Evolutionary conservation across 2,113 vertebrate species (phyloP).

Genomic region (Dinomys branickii): DNA sequence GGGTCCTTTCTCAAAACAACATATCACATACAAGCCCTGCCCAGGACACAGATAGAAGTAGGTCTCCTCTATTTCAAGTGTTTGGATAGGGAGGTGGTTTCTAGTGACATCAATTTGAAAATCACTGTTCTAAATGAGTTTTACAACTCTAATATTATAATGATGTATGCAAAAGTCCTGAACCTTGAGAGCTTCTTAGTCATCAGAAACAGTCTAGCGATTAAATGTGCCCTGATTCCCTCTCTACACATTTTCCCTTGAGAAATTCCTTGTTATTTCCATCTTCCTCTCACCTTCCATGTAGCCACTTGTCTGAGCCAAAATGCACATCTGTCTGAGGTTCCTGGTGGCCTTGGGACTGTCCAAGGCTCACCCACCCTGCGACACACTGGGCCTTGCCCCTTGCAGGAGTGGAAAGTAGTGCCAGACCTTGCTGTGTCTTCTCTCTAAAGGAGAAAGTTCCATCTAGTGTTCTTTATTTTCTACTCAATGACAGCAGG

Average conservation of each 20-base stretch:
- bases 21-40: neutral
- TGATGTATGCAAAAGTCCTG: neutral
- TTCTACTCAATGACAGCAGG: constrained; percentile 18
- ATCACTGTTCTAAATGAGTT: neutral
- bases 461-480: neutral
- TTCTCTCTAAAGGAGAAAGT: neutral
- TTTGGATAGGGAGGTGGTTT: neutral
- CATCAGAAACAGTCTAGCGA: neutral
- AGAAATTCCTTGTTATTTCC: neutral
- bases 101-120: neutral
- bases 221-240: neutral
- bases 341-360: no score
- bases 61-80: neutral
- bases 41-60: neutral
- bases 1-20: neutral
- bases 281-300: neutral
- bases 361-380: rapidly evolving
- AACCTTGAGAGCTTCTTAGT: neutral
- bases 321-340: neutral
- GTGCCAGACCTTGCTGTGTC: neutral
- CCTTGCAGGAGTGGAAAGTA: neutral
- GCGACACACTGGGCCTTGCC: neutral
- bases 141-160: neutral
- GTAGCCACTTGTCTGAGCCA: neutral
- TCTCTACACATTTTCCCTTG: neutral